Percentiles rank a stretch among this genome's conserved stretches.
Evolutionary conservation across 1,140 invertebrate genomes (phyloP).

Genomic region (Drosophila orena): DNA sequence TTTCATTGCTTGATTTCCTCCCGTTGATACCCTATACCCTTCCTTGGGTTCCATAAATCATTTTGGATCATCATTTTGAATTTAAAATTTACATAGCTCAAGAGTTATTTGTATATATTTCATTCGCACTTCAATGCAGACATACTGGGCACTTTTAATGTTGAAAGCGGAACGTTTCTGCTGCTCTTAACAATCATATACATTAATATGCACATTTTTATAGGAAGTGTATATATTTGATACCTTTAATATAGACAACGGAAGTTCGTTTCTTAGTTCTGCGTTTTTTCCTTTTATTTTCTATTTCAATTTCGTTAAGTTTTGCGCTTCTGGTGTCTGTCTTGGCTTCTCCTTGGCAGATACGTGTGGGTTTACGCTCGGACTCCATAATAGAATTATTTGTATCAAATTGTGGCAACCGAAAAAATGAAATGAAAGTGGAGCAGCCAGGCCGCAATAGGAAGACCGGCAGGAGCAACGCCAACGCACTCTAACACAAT

Average conservation of each 20-base stretch:
- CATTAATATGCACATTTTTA: neutral
- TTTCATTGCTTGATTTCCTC: conserved; percentile 52
- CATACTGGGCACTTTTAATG: neutral
- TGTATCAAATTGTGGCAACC: conserved; percentile 74
- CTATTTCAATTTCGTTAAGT: conserved; percentile 61
- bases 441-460: conserved; percentile 4
- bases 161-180: neutral
- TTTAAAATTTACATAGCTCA: neutral
- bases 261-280: conserved; percentile 12
- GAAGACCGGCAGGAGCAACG: neutral
- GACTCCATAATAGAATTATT: conserved; percentile 72
- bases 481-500: conserved; percentile 64
- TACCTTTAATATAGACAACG: neutral
- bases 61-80: neutral
- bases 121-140: neutral
- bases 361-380: conserved; percentile 58
- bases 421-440: conserved; percentile 59
- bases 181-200: neutral
- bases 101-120: neutral
- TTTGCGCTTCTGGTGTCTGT: conserved; percentile 31
- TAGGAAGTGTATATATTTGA: too few species aligned
- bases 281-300: conserved; percentile 39
- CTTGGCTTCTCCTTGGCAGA: conserved; percentile 14
- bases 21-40: conserved; percentile 27
- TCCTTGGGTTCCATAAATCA: neutral